Conservation (phyloP, 2,888 invertebrate species). For the Oscheius onirici region DNA sequence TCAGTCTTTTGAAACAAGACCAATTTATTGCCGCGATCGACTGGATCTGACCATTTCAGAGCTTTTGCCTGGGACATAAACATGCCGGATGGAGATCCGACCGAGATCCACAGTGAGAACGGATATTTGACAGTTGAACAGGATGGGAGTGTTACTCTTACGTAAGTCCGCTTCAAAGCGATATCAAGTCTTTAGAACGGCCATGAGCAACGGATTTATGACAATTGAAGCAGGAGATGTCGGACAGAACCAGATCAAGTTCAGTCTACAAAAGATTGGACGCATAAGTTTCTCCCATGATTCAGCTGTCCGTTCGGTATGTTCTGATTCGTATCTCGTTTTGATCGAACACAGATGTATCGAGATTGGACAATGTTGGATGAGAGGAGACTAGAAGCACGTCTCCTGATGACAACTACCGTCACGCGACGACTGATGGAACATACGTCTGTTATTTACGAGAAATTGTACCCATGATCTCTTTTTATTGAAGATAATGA, state of each 20-base stretch:
- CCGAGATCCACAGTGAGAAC: conserved; percentile 70
- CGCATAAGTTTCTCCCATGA: conserved; percentile 69
- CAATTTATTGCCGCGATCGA: background rate
- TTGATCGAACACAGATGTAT: conserved; percentile 31
- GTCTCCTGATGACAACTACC: conserved; percentile 67
- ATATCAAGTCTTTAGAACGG: no score
- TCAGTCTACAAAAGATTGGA: conserved; percentile 63
- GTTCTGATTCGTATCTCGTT: no score
- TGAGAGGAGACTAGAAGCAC: conserved; percentile 65
- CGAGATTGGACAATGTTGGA: conserved; percentile 70
- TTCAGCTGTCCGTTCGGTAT: conserved; percentile 65
- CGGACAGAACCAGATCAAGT: conserved; percentile 59
- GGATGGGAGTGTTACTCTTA: conserved; percentile 61
- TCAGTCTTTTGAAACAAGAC: conserved; percentile 9
- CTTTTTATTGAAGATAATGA: background rate
- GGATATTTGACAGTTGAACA: conserved; percentile 64
- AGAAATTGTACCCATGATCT: conserved; percentile 65
- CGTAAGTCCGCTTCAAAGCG: no score
- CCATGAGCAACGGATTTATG: conserved; percentile 71
- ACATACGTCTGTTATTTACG: conserved; percentile 67
- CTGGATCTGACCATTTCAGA: conserved; percentile 41
- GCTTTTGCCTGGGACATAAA: conserved; percentile 71
- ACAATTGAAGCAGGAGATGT: conserved; percentile 67
- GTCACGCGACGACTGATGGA: conserved; percentile 69
- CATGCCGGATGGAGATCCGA: conserved; percentile 57